These are phyloP conservation scores for Varanus salvator DNA, from an alignment of 2,113 vertebrate genomes.

Conservation along the genomic window DNA sequence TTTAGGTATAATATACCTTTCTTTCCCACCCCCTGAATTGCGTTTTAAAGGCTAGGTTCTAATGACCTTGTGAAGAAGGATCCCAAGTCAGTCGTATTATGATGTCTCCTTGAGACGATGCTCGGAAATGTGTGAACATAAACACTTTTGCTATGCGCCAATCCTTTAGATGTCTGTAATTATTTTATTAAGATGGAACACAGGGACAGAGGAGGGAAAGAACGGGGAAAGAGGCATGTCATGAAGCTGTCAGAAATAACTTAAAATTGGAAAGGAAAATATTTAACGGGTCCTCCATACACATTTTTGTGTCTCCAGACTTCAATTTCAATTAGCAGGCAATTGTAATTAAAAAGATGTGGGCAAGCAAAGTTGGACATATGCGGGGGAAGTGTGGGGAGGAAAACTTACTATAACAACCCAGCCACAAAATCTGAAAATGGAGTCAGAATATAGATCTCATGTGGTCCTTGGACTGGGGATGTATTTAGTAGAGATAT, in stretches of 20 bases:
- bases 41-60: conserved; percentile 76
- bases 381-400: neutral
- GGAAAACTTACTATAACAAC: neutral
- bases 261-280: neutral
- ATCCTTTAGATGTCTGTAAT: conserved; percentile 78
- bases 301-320: neutral
- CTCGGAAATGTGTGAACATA: conserved; percentile 76
- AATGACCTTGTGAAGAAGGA: conserved; percentile 79
- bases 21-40: neutral
- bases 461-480: neutral
- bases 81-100: conserved; percentile 76
- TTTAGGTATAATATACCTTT: conserved; percentile 76
- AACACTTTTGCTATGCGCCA: conserved; percentile 78
- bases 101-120: conserved; percentile 78
- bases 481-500: conserved; percentile 36
- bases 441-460: conserved; percentile 11
- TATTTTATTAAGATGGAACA: conserved; percentile 80
- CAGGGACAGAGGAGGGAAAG: conserved; percentile 62
- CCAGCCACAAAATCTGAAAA: neutral
- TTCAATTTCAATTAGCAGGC: conserved; percentile 4
- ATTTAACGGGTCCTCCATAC: neutral
- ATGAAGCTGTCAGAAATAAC: neutral
- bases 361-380: conserved; percentile 2
- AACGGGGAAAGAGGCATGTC: conserved; percentile 61
- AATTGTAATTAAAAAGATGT: conserved; percentile 23